A percentile compares a stretch with the other conserved stretches of the same genome.
These are phyloP conservation scores for Chelmon rostratus DNA, from an alignment of 2,797 vertebrate species.

Conservation along the genomic window DNA sequence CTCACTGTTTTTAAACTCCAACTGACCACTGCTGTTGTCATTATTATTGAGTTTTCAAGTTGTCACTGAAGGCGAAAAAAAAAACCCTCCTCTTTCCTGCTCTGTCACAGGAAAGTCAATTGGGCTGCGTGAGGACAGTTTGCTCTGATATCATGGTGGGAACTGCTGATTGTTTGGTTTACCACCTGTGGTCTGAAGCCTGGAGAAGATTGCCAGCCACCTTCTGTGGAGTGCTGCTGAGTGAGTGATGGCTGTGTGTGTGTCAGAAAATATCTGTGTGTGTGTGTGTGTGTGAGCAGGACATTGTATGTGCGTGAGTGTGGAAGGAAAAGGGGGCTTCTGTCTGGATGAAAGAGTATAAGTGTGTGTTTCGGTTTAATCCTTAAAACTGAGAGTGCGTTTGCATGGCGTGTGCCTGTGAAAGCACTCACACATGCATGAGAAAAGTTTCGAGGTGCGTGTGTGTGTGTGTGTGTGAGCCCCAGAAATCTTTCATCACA, in stretches of 20 bases:
- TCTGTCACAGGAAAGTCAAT: slow-evolving; percentile 51
- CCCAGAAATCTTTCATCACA: slow-evolving; percentile 41
- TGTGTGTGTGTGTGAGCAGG: not conserved
- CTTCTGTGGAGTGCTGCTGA: slow-evolving; percentile 54
- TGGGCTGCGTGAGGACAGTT: slow-evolving; percentile 66
- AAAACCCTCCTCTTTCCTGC: not conserved
- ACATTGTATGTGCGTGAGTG: not conserved
- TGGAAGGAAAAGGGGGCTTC: not conserved
- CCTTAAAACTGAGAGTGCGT: slow-evolving; percentile 23
- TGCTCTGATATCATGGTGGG: slow-evolving; percentile 65
- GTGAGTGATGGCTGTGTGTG: slow-evolving; percentile 65
- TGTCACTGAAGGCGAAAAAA: slow-evolving; percentile 18
- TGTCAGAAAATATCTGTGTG: slow-evolving; percentile 19
- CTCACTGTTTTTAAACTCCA: slow-evolving; percentile 15
- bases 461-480: slow-evolving; percentile 18
- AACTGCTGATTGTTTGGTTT: slow-evolving; percentile 80
- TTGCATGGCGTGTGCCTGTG: not conserved
- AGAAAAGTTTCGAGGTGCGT: not conserved
- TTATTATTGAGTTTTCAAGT: slow-evolving; percentile 47
- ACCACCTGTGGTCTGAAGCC: slow-evolving; percentile 73
- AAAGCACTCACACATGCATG: not conserved
- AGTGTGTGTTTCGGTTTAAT: slow-evolving; percentile 11
- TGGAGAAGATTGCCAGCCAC: slow-evolving; percentile 68
- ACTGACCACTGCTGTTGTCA: slow-evolving; percentile 36
- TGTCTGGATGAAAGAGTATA: slow-evolving; percentile 17